Conservation (phyloP, 1,140 invertebrate genomes). For the Ctenoplectra terminalis region DNA sequence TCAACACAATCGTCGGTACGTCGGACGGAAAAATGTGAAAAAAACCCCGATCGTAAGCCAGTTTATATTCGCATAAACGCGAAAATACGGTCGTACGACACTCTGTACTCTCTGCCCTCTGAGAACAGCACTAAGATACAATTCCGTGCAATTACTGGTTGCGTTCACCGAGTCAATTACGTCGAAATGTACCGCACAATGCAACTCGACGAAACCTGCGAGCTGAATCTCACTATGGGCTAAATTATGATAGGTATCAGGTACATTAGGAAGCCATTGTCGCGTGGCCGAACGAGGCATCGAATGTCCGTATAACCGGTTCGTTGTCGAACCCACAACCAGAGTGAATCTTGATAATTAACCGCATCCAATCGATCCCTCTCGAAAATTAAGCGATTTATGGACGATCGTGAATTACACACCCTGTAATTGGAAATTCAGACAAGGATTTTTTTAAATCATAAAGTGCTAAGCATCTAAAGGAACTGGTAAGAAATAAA, state of each 20-base stretch:
- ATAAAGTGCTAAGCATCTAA: background rate
- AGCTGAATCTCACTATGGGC: conserved; percentile 30
- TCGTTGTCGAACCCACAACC: conserved; percentile 5
- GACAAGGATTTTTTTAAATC: background rate
- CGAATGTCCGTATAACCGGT: conserved; percentile 57
- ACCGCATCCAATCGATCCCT: background rate
- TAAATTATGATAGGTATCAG: conserved; percentile 68
- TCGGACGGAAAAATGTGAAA: background rate
- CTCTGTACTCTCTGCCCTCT: conserved; percentile 42
- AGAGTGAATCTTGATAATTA: conserved; percentile 27
- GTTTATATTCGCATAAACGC: conserved; percentile 37
- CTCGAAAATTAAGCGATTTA: background rate
- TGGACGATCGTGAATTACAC: no score
- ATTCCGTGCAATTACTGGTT: conserved; percentile 47
- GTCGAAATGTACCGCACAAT: conserved; percentile 53
- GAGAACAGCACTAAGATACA: conserved; percentile 43
- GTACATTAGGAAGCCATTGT: conserved; percentile 69
- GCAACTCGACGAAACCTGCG: conserved; percentile 37
- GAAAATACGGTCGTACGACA: conserved; percentile 46
- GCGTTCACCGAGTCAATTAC: conserved; percentile 60
- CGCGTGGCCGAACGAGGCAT: conserved; percentile 38
- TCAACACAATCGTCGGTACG: background rate
- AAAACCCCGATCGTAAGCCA: background rate
- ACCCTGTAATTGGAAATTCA: background rate
- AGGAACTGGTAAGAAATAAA: background rate